phyloP scores from a whole-genome alignment of 2,797 vertebrate genomes.

The Propithecus deckenii region DNA sequence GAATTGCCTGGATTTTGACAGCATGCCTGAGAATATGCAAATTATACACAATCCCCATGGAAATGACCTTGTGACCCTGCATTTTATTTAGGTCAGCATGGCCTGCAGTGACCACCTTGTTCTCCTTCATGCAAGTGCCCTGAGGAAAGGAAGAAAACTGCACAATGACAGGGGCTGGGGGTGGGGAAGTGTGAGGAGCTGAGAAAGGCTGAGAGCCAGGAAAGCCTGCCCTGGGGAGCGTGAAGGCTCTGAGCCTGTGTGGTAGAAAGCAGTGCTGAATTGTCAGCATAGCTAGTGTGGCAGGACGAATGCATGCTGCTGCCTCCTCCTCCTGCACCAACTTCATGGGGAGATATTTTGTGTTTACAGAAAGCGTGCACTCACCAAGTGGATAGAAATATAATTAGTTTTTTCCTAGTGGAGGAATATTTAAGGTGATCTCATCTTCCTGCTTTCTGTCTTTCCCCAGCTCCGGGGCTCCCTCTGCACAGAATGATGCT shows the following conservation, averaged over 20 bases:
- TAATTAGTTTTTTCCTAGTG: neutral
- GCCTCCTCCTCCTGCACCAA: too few species aligned
- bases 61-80: conserved; percentile 24
- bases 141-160: neutral
- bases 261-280: neutral
- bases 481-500: neutral
- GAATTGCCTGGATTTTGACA: conserved; percentile 50
- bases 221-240: neutral
- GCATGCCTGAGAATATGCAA: conserved; percentile 11
- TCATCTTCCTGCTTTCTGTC: neutral
- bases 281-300: neutral
- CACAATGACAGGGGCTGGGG: neutral
- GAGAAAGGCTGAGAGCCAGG: neutral
- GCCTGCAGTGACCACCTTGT: neutral
- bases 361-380: neutral
- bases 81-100: conserved; percentile 1
- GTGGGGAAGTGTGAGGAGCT: neutral
- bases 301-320: fast-evolving
- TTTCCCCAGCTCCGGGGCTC: neutral
- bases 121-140: neutral
- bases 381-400: neutral
- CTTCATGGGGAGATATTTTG: neutral
- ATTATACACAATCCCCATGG: neutral
- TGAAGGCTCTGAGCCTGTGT: fast-evolving
- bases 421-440: neutral